Base-by-base conservation (phyloP, 2,888 invertebrate species). In the Anthoptus insignis region DNA sequence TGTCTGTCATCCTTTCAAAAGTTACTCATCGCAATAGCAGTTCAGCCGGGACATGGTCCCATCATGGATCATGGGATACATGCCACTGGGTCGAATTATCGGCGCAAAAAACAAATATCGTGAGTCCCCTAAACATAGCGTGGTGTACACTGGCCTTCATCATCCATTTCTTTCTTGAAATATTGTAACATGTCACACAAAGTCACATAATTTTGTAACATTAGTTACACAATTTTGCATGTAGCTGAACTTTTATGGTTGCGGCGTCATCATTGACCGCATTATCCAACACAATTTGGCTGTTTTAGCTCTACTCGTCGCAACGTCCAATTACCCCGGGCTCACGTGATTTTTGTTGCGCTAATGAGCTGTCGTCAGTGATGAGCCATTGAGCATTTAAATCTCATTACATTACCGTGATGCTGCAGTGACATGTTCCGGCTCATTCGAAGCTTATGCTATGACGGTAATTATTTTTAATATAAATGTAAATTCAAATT, bases 301-400 rank as follows among this genome's bases (percentile, higher is more conserved):
- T 54, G 39, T 24, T 27, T 52, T 39, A 24, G 54, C 39, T 37
- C 24, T 37, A 54, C 1, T 39, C 21, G 34, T 22, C n/a, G 53
- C 34, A 9, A 53, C 32, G 53, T 53, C 53, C 53, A 53, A 53
- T 53, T 53, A 53, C 16, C 11, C 9, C 1, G 19, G 21, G 21
- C 34, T 21, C 53, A 34, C 34, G 34, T 34, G 34, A 34, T 34
- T 53, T 53, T 53, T 53, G 34, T 34, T 22, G 21, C 34, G 22
- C 21, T 53, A 53, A 53, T 34, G 32, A 34, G 53, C 42, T 19
- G 42, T 3, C 11, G 19, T 8, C 42, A 27, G 3, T 27, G 27
- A 19, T 42, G 4, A 42, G n/a, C 42, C 42, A 19, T 42, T 42
- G 9, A 42, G 3, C 42, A 9, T 3, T 19, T 16, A 8, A 42